A percentile compares a stretch with the other conserved stretches of the same genome.
Evolutionary conservation across 2,113 vertebrate species (phyloP).

Genomic region (Zapornia atra): DNA sequence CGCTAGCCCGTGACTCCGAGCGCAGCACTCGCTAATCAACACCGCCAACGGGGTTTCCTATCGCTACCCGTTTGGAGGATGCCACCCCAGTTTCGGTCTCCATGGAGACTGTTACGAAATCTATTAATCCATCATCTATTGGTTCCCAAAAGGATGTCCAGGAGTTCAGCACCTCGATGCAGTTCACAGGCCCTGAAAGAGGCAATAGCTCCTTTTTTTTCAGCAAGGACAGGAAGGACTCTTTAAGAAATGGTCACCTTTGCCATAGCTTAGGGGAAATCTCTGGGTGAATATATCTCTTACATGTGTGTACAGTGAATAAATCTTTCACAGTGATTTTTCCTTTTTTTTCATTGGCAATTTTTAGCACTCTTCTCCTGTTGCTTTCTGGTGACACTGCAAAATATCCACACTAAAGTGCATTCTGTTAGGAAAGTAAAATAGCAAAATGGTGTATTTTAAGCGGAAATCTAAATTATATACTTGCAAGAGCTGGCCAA

Average conservation of each 20-base stretch:
- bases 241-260: background rate
- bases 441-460: constrained; percentile 42
- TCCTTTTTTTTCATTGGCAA: background rate
- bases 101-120: constrained; percentile 5
- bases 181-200: background rate
- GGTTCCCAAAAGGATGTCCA: background rate
- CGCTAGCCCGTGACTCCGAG: background rate
- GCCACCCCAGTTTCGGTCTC: background rate
- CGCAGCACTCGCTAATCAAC: constrained; percentile 1
- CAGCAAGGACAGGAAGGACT: background rate
- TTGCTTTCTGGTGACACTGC: constrained; percentile 27
- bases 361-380: background rate
- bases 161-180: background rate
- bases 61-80: background rate
- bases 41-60: background rate
- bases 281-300: background rate
- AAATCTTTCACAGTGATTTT: background rate
- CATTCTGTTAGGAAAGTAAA: constrained; percentile 61
- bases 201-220: background rate
- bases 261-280: background rate
- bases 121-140: background rate
- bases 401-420: constrained; percentile 26
- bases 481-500: constrained; percentile 24
- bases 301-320: background rate
- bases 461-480: constrained; percentile 63